Evolutionary conservation across 2,888 invertebrate genomes (phyloP), one percentile per base, ranked within the genome.

Genomic region (Pristionchus japonicus): DNA sequence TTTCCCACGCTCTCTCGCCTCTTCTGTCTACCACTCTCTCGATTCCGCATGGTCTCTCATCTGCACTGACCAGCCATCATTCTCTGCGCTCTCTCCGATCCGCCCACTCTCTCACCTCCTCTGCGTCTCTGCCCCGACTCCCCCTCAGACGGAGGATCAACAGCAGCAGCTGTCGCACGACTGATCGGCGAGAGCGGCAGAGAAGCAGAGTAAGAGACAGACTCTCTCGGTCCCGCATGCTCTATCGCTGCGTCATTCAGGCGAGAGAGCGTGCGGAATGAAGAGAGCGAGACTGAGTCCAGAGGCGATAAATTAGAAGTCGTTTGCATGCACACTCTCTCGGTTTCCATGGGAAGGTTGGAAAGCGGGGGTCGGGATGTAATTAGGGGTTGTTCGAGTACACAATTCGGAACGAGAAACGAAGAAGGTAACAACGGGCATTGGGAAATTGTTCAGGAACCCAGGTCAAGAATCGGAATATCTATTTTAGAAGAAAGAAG

Each of bases 141-240:
- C 20, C 83, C 52, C 83, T 52, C 83, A 49, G 52, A 49, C 83
- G 49, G 27, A 31, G 31, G 74, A 40, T 40, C 34, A 83, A 83
- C 57, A 83, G 34, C 80, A 80, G 47, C 83, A 83, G 83, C 83
- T 83, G 83, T 52, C 83, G 20, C 27, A 34, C 34, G 49, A 83
- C 83, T 83, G 83, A 83, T 83, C 31, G 80, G 70, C n/a, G 27
- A 77, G 43, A 77, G 77, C 13, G 77, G 27, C 43, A 47, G 43
- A 43, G 77, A 77, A 40, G 37, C 43, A 77, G 77, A 43, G 77
- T 77, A 2, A 7, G 27, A 37, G 40, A n/a, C 31, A 1, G 67
- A 67, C 31, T 34, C 34, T 17, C 67, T 34, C 31, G 17, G 34
- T 31, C 17, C 31, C 11, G 13, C 31, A 67, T 67, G 67, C 31